Percentiles rank a stretch among this genome's conserved stretches.
Evolutionary conservation across 2,113 vertebrate genomes (phyloP).

Genomic region (Sciurus niger): DNA sequence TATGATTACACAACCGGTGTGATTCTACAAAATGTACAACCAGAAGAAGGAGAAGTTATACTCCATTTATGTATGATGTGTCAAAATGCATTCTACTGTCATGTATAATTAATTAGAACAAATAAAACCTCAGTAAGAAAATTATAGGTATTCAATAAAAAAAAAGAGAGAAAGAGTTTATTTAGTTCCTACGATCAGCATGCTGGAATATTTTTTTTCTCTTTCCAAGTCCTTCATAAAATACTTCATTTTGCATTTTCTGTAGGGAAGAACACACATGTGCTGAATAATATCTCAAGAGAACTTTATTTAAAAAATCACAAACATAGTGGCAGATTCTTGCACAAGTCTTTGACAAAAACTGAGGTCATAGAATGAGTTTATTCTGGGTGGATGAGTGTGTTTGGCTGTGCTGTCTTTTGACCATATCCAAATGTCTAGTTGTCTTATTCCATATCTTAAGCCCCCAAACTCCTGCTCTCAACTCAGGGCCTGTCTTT

Average conservation of each 20-base stretch:
- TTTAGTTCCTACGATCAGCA: not conserved
- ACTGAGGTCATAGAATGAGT: not conserved
- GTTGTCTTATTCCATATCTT: not conserved
- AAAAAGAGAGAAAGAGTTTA: not conserved
- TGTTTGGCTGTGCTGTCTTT: not conserved
- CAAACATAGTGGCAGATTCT: not conserved
- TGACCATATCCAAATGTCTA: not conserved
- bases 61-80: no score
- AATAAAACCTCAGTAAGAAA: no score
- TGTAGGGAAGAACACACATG: not conserved
- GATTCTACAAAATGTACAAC: no score
- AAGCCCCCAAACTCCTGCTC: not conserved
- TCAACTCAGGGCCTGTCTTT: not conserved
- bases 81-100: no score
- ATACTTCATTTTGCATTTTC: conserved; percentile 14
- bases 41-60: no score
- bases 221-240: conserved; percentile 32
- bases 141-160: no score
- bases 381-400: not conserved
- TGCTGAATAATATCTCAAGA: not conserved
- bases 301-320: not conserved
- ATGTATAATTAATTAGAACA: not conserved
- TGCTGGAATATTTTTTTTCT: not conserved
- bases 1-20: no score
- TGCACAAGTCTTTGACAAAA: not conserved